Conservation (phyloP, 1,140 invertebrate species). For the Dufourea novaeangliae region DNA sequence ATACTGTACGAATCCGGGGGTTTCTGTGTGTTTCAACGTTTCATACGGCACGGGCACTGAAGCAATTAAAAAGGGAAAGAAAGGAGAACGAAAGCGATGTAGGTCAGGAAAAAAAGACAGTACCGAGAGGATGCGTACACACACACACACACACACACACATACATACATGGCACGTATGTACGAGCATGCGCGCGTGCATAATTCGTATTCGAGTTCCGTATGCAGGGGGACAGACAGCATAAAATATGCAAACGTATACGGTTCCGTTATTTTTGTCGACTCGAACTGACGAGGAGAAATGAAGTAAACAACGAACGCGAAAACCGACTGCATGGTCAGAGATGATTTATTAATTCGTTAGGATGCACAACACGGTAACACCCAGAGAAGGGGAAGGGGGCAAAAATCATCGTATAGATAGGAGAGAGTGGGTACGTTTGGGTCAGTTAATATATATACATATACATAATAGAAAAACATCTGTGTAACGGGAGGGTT, state of each 20-base stretch:
- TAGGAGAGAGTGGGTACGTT: too few species aligned
- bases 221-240: neutral
- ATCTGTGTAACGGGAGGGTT: too few species aligned
- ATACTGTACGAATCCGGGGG: neutral
- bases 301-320: neutral
- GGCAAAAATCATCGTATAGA: neutral
- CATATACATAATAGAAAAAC: too few species aligned
- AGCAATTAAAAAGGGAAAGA: neutral
- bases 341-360: slow-evolving; percentile 11
- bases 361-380: neutral
- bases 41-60: neutral
- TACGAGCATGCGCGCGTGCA: too few species aligned
- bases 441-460: neutral
- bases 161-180: too few species aligned
- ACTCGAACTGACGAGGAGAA: neutral
- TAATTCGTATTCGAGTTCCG: neutral
- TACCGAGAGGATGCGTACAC: neutral
- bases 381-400: too few species aligned
- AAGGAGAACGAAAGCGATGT: neutral
- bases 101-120: neutral
- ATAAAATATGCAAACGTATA: slow-evolving; percentile 37
- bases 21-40: neutral
- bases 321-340: neutral
- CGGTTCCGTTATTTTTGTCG: slow-evolving; percentile 12
- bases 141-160: too few species aligned